A percentile compares a stretch with the other conserved stretches of the same genome.
phyloP scores from a whole-genome alignment of 1,140 invertebrate species.

The Epicauta chinensis region DNA sequence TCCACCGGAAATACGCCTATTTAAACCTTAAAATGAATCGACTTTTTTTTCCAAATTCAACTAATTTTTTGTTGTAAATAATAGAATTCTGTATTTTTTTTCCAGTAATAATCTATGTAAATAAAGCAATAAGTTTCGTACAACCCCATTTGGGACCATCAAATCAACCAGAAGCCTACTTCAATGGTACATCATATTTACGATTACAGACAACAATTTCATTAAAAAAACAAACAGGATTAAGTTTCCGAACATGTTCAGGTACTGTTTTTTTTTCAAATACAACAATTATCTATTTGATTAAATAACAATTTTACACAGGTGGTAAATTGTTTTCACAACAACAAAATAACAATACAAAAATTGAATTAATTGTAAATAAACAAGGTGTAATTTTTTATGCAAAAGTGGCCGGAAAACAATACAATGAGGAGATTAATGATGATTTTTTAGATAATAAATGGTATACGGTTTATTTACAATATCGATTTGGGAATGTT shows the following conservation, averaged over 20 bases:
- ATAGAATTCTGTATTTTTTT: too few species aligned
- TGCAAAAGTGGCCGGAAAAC: slow-evolving; percentile 49
- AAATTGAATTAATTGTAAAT: slow-evolving; percentile 58
- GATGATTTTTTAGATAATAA: slow-evolving; percentile 67
- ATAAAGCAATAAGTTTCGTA: too few species aligned
- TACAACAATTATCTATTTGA: too few species aligned
- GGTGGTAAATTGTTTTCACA: slow-evolving; percentile 69
- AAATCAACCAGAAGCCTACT: slow-evolving; percentile 66
- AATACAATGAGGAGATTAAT: slow-evolving; percentile 56
- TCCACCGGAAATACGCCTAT: too few species aligned
- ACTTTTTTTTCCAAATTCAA: too few species aligned
- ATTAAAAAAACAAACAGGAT: slow-evolving; percentile 66
- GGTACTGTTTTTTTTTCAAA: slow-evolving; percentile 45
- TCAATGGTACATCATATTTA: slow-evolving; percentile 71
- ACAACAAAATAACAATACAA: slow-evolving; percentile 56
- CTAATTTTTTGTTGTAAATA: too few species aligned
- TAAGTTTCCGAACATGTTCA: slow-evolving; percentile 73
- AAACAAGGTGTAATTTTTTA: slow-evolving; percentile 61
- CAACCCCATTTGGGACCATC: slow-evolving; percentile 39
- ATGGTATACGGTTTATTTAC: slow-evolving; percentile 72
- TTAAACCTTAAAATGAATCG: too few species aligned
- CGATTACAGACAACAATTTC: slow-evolving; percentile 62
- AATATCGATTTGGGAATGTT: slow-evolving; percentile 58
- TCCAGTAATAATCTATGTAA: too few species aligned
- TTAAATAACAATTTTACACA: too few species aligned